Base-by-base conservation (phyloP, 2,113 vertebrate genomes). In the Seriola quinqueradiata region DNA sequence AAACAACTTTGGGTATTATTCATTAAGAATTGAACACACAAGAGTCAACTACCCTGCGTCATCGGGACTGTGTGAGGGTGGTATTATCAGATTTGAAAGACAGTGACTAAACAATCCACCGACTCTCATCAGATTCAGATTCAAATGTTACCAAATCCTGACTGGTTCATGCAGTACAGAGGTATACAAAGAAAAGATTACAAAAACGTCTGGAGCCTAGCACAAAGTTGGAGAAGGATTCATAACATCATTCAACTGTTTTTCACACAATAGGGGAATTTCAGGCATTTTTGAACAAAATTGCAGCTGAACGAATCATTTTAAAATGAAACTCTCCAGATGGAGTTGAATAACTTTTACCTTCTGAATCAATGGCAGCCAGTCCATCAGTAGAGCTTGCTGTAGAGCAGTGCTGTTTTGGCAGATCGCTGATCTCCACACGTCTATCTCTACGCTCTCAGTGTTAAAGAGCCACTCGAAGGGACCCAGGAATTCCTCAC, bases 401-500 rank as follows among this genome's bases (percentile, higher is more conserved):
- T 84, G 21, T 0, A 93, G n/a, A 13, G 9, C 0, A 0, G 90
- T 75, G 13, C 3, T 54, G 76, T 92, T 92, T 4, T 86, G 68
- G 55, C 95, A 96, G 44, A 95, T 50, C 1, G 88, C 1, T 34
- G 84, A 59, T 32, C 42, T 77, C 92, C 85, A 95, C 48, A 88
- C 36, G 13, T 91, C 66, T 1, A 66, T 28, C 13, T 78, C 77
- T 52, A 93, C 8, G 34, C 72, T 92, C 48, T 87, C 60, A 3
- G 75, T 79, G n/a, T 79, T 57, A 9, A 94, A 75, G 38, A 95
- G 82, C 90, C 92, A 94, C 50, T 87, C 82, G 10, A 93, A 94
- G 19, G 87, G 84, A 25, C 19, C 28, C 70, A 93, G 28, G 14
- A 92, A 4, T 9, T 83, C 60, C n/a, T 85, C 79, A 83, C 94